Base-by-base conservation (phyloP, 2,113 vertebrate genomes). In the Tachysurus fulvidraco region DNA sequence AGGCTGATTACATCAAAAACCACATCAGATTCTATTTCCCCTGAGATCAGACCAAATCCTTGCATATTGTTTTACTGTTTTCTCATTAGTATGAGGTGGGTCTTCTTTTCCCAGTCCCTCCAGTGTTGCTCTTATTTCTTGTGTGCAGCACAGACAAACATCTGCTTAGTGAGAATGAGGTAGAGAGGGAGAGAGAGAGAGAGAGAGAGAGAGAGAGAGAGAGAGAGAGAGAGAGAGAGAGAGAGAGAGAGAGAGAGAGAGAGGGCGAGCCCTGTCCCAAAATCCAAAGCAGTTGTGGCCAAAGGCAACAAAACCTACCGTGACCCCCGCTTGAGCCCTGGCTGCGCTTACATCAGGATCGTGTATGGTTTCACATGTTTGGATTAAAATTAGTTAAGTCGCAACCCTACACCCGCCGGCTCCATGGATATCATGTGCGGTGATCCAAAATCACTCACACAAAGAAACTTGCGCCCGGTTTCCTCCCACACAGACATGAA, bases 331-430 rank as follows among this genome's bases (percentile, higher is more conserved):
- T 95, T 89, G 94, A 96, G 96, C 96, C 96, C 96, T 14, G 96
- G 96, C 96, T 96, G 96, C 96, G 95, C 97, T 98, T 97, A 97
- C 97, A 98, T 97, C 96, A 97, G 97, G 96, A 94, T 88, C 91
- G 97, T 96, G 96, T 98, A 96, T 95, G 93, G 94, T 99, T 98
- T 98, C 97, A 96, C 95, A 94, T 98, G 97, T 99, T 99, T 98
- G 98, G 97, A 98, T 98, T 98, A 97, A 98, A 99, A 98, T 99
- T 97, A 98, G 97, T 97, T 97, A 97, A 98, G 96, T 97, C 97
- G 97, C 97, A 99, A 98, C 96, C 92, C 96, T 96, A 98, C 96
- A 97, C 97, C 95, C 95, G 96, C 94, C 95, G 93, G 94, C 73
- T 87, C 59, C 81, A 83, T 95, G 96, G 96, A 97, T 97, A 96